Base-by-base conservation (phyloP, 2,888 invertebrate genomes). In the Blastobasis adustella region DNA sequence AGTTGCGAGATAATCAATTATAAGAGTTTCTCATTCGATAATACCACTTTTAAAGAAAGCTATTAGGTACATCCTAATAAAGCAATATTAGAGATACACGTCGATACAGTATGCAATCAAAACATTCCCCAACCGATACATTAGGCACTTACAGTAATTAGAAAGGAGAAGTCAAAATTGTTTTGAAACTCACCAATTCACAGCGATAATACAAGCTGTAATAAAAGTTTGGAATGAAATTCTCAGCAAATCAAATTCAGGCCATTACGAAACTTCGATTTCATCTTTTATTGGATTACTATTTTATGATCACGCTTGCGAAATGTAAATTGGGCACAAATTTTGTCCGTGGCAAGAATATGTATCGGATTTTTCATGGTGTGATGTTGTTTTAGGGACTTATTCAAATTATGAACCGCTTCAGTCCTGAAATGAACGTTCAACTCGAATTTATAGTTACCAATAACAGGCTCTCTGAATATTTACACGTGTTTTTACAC, bases 241-340 rank as follows among this genome's bases (percentile, higher is more conserved):
- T 70, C 66, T 57, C 58, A 55, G 58, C 62, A 72, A 83, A 79
- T 77, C 75, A 71, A 81, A 80, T 76, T 65, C 63, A 56, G 66
- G 63, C 62, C 63, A 73, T 82, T 85, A 77, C 76, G 67, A 69
- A 83, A 86, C 71, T 74, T 75, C 73, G 66, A 72, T 79, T 80
- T 66, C 51, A 56, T 57, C 55, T 67, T 72, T 81, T 83, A 81
- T 82, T 74, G 71, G 63, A 73, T 78, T 77, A 71, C 58, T 56
- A 59, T 77, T 80, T 79, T 79, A 79, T 72, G 71, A 67, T 60
- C 66, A 56, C 59, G 65, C 68, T 82, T 78, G 76, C 62, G 75
- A 75, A 79, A 82, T 76, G 56, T 51, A 50, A 49, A 51, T 53
- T 53, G 53, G 45, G 46, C 6, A 49, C 54, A 45, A 42, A 51